Conservation (phyloP, 1,140 invertebrate genomes). For the Antheraea pernyi region DNA sequence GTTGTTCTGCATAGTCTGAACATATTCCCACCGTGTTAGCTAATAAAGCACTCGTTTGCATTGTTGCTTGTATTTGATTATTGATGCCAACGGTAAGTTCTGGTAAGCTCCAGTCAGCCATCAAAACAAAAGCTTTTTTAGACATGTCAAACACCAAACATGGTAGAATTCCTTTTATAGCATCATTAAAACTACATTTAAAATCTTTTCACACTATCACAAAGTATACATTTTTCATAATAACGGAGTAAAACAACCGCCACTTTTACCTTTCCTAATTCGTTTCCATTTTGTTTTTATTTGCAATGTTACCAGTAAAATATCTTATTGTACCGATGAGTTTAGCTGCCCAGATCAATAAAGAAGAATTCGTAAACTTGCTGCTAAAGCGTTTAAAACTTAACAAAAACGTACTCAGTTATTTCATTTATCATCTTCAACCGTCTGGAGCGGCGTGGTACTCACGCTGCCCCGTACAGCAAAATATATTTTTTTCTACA, state of each 20-base stretch:
- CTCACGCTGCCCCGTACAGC: too few species aligned
- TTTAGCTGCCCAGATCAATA: too few species aligned
- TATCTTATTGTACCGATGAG: too few species aligned
- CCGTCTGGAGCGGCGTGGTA: too few species aligned
- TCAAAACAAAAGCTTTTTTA: conserved; percentile 8
- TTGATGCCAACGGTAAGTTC: conserved; percentile 6
- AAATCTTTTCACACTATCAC: background rate
- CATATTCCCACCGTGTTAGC: conserved; percentile 44
- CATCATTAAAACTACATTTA: background rate
- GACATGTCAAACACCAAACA: background rate
- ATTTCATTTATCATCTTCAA: too few species aligned
- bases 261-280: background rate
- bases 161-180: background rate
- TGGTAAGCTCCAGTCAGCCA: background rate
- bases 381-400: too few species aligned
- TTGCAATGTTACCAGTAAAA: background rate
- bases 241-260: background rate
- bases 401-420: too few species aligned
- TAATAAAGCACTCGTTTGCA: conserved; percentile 6
- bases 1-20: conserved; percentile 28
- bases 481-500: too few species aligned
- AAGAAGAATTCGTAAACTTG: too few species aligned
- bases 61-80: conserved; percentile 8
- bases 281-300: conserved; percentile 1
- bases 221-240: background rate